Conservation (phyloP, 2,888 invertebrate species). For the Caenorhabditis becei region DNA sequence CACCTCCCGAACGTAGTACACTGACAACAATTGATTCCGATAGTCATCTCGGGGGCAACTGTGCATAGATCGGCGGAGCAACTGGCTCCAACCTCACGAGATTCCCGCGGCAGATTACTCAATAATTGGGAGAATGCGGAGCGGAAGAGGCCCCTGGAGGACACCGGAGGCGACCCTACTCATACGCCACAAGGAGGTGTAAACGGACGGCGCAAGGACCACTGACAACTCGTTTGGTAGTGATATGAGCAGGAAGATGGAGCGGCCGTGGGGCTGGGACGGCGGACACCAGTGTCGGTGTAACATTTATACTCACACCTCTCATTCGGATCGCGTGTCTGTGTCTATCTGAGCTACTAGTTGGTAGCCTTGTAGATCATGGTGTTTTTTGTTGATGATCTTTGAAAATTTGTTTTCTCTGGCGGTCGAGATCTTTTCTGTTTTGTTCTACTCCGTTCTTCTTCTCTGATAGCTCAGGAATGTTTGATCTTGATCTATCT, state of each 20-base stretch:
- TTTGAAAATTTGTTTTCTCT: not conserved
- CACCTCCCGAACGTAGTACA: conserved; percentile 47
- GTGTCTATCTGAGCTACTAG: conserved; percentile 10
- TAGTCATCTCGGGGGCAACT: conserved; percentile 16
- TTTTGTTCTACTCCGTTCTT: too few relatives aligned
- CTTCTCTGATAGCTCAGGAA: too few relatives aligned
- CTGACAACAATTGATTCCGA: conserved; percentile 53
- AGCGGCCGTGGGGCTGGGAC: conserved; percentile 16
- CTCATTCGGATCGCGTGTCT: conserved; percentile 44
- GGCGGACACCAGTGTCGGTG: conserved; percentile 29
- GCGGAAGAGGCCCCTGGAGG: conserved; percentile 30
- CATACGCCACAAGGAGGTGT: conserved; percentile 57
- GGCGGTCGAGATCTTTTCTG: too few relatives aligned
- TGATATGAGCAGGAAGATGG: conserved; percentile 49
- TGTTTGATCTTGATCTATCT: too few relatives aligned
- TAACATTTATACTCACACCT: conserved; percentile 61
- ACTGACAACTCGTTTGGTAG: conserved; percentile 61
- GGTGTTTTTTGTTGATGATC: not conserved
- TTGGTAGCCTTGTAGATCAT: conserved; percentile 9
- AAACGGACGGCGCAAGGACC: conserved; percentile 46
- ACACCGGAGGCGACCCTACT: conserved; percentile 1
- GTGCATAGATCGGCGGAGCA: conserved; percentile 32
- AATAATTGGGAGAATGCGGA: conserved; percentile 46
- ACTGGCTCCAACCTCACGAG: conserved; percentile 27
- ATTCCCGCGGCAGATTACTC: conserved; percentile 7